Evolutionary conservation across 2,113 vertebrate genomes (phyloP), one percentile per base, ranked within the genome.

Genomic region (Anoura caudifer): DNA sequence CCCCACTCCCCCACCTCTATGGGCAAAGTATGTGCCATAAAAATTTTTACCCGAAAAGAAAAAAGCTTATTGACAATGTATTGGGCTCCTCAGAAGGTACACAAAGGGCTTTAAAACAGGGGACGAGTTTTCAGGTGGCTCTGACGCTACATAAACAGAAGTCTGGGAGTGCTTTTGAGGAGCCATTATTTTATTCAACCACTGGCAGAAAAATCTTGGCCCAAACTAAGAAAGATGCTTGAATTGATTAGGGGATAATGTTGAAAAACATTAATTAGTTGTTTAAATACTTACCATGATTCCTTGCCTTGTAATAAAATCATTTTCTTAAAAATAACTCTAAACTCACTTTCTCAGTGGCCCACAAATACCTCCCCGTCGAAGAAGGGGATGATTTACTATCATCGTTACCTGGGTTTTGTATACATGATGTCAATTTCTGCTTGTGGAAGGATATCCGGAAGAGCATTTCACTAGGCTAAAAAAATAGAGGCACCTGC

Each of bases 311-410:
- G 43, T 81, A 80, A 87, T 94, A 82, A 87, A 87, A 87, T 43
- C 16, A 20, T 5, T 73, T 87, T 67, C 88, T 92, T 92, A 41
- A 92, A 91, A 83, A 63, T 86, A 90, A 67, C 41, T 92, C 76
- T 80, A 63, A 93, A 72, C 9, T 85, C 14, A 38, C 47, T 89
- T 95, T 96, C 91, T 90, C 84, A 96, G 75, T 92, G 72, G 85
- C 59, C 45, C 28, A 61, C 72, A 83, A 92, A 72, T 28, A 69
- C 26, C 72, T 85, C 91, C 54, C 22, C 52, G 52, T 93, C 26
- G n/a, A 67, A 95, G 45, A 17, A 85, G 67, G 20, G 76, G 22
- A 17, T 69, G 87, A 80, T 16, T 67, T 80, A 33, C 33, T 36
- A 31, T 73, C 54, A 50, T 24, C 76, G 15, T 59, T 61, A 36